phyloP scores from a whole-genome alignment of 2,113 vertebrate genomes.

The Corynorhinus townsendii region DNA sequence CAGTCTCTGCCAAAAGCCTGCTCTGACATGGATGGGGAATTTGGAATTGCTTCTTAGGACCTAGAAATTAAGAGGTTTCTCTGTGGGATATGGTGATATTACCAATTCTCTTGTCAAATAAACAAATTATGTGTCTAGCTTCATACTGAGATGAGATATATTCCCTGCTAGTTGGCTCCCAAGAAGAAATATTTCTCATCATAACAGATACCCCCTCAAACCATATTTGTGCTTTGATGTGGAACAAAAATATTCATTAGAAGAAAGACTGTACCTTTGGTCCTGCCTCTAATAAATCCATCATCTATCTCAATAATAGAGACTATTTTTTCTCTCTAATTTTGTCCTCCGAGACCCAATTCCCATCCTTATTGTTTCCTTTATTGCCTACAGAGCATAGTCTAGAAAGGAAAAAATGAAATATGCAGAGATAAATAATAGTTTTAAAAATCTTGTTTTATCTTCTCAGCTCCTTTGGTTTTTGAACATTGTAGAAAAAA shows the following conservation, averaged over 20 bases:
- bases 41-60: not conserved
- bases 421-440: constrained; percentile 20
- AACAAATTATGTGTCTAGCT: not conserved
- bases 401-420: constrained; percentile 36
- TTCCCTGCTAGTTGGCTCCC: not conserved
- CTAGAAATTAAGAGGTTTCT: not conserved
- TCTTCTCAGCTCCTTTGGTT: not conserved
- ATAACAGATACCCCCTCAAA: not conserved
- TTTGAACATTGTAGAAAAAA: not conserved
- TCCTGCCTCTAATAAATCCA: not conserved
- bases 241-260: constrained; percentile 52
- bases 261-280: not conserved
- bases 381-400: not conserved
- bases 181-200: not conserved
- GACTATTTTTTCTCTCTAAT: not conserved
- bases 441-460: not conserved
- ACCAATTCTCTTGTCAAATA: not conserved
- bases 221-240: constrained; percentile 21
- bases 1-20: not conserved
- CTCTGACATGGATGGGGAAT: not conserved
- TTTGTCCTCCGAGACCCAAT: not conserved
- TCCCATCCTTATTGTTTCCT: constrained; percentile 9
- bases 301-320: constrained; percentile 17
- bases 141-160: not conserved
- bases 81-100: not conserved